Percentiles rank a stretch among this genome's conserved stretches.
phyloP scores from a whole-genome alignment of 35 echinoderm and acorn worm genomes.

The Ophiothrix spiculata region DNA sequence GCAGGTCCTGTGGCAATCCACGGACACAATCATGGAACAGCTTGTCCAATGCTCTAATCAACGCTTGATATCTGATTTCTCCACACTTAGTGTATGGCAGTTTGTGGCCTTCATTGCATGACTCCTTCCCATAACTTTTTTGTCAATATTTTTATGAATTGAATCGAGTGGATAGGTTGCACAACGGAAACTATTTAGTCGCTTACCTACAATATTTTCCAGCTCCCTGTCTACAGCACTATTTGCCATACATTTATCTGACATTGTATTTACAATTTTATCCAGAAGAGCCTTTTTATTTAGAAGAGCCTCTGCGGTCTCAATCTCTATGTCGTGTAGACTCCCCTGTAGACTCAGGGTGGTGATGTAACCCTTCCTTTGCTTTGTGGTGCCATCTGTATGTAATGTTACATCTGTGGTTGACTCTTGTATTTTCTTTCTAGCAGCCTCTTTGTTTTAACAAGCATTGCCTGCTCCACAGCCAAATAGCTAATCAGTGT shows the following conservation, averaged over 20 bases:
- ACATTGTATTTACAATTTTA: neutral
- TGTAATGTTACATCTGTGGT: slow-evolving; percentile 36
- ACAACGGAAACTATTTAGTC: no score
- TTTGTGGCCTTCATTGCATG: neutral
- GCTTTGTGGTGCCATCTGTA: slow-evolving; percentile 49
- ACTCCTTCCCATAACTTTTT: neutral
- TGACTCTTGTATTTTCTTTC: slow-evolving; percentile 7
- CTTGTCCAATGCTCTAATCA: slow-evolving; percentile 21
- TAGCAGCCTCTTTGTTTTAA: slow-evolving; percentile 35
- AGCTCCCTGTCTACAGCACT: neutral
- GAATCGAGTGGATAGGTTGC: no score
- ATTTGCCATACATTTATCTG: neutral
- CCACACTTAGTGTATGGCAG: slow-evolving; percentile 25
- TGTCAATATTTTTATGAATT: no score
- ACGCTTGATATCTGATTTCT: slow-evolving; percentile 13
- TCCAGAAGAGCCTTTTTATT: neutral
- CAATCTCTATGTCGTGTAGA: slow-evolving; percentile 27
- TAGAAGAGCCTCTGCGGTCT: slow-evolving; percentile 15
- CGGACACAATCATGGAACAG: slow-evolving; percentile 8
- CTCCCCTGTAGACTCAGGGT: slow-evolving; percentile 6
- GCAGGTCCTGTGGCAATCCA: slow-evolving; percentile 32
- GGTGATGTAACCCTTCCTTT: slow-evolving; percentile 24
- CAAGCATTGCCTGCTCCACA: slow-evolving; percentile 32
- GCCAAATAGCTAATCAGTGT: slow-evolving; percentile 26
- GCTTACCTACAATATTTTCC: neutral